phyloP scores from a whole-genome alignment of 2,797 vertebrate genomes.

The Micropoecilia bifurca region DNA sequence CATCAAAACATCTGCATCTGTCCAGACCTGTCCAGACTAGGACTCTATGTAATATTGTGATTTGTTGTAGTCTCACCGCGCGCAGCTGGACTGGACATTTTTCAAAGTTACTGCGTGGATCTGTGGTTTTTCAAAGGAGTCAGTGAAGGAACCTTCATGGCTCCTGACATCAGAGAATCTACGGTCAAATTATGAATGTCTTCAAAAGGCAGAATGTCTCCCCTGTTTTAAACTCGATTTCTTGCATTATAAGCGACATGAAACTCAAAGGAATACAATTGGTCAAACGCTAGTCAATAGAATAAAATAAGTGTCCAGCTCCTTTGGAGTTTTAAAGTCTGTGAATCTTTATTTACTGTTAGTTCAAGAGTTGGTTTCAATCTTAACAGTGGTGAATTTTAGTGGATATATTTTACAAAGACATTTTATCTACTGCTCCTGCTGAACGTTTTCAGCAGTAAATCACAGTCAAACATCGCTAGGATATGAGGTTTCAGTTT shows the following conservation, averaged over 20 bases:
- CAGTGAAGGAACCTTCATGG: background rate
- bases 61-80: constrained; percentile 37
- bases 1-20: background rate
- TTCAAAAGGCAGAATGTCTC: background rate
- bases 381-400: background rate
- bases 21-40: background rate
- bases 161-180: constrained; percentile 3
- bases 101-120: background rate
- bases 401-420: background rate
- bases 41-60: constrained; percentile 30
- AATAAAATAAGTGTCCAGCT: background rate
- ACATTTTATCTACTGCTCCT: background rate
- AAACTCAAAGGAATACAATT: too few species aligned
- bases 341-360: background rate
- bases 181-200: background rate
- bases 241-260: background rate
- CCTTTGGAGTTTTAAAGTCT: background rate
- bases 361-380: background rate
- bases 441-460: background rate
- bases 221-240: background rate
- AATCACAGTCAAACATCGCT: background rate
- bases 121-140: constrained; percentile 9
- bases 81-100: constrained; percentile 26
- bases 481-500: background rate
- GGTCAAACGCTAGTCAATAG: background rate